Percentiles rank a stretch among this genome's conserved stretches.
phyloP scores from a whole-genome alignment of 2,113 vertebrate genomes.

The Acrocephalus kingi region DNA sequence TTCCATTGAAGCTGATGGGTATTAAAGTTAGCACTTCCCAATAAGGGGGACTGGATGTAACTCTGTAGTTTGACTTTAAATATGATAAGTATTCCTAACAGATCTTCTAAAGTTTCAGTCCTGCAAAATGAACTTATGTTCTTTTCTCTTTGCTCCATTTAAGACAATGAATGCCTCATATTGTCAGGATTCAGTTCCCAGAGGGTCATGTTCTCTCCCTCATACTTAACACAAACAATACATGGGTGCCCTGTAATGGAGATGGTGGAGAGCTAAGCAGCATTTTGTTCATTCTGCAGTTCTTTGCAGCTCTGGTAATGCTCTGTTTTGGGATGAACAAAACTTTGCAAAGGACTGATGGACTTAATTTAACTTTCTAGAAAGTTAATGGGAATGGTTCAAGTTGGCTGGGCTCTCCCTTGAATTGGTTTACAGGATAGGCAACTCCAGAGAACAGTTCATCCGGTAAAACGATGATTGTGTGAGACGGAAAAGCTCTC shows the following conservation, averaged over 20 bases:
- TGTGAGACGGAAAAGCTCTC: background rate
- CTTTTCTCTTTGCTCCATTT: background rate
- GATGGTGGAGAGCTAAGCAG: background rate
- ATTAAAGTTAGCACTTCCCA: background rate
- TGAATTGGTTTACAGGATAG: background rate
- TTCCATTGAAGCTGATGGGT: background rate
- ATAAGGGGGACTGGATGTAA: background rate
- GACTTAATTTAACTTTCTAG: background rate
- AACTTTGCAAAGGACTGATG: background rate
- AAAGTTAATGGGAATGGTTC: background rate
- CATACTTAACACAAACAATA: background rate
- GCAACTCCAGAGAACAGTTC: background rate
- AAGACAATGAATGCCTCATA: background rate
- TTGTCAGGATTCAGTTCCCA: background rate
- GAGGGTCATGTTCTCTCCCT: background rate
- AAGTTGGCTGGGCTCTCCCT: background rate
- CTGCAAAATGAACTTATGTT: background rate
- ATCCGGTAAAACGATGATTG: background rate
- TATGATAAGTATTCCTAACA: background rate
- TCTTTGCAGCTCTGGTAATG: background rate
- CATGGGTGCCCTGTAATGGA: rapidly evolving
- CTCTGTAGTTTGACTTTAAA: background rate
- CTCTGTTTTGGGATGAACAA: background rate
- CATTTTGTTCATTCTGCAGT: background rate
- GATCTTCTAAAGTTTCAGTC: background rate